Conservation (phyloP, 2,888 invertebrate genomes). For the Onthophagus sagittarius region DNA sequence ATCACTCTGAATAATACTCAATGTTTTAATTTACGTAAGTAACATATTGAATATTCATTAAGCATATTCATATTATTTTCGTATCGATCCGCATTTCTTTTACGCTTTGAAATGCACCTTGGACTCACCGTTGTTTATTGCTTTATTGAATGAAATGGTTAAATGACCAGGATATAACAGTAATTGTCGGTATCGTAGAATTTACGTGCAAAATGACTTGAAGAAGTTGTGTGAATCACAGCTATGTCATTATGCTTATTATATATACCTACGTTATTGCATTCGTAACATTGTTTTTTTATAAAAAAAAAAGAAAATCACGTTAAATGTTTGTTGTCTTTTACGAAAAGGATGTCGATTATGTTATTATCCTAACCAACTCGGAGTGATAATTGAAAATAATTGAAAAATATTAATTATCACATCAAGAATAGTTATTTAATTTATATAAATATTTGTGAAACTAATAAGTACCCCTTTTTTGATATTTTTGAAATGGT, state of each 20-base stretch:
- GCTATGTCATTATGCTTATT: neutral
- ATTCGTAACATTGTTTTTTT: no score
- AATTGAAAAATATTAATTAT: neutral
- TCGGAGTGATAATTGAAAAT: neutral
- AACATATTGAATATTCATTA: neutral
- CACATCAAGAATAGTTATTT: neutral
- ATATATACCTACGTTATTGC: no score
- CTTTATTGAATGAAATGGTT: neutral
- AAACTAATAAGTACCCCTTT: neutral
- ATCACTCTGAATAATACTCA: no score
- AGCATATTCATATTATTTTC: neutral
- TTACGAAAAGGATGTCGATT: no score
- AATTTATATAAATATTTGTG: neutral
- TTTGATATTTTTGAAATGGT: neutral
- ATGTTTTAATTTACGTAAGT: neutral
- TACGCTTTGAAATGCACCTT: neutral
- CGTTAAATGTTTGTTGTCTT: no score
- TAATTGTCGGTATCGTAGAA: neutral
- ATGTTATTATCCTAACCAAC: no score
- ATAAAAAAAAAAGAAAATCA: no score
- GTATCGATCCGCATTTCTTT: neutral
- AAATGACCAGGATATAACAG: neutral
- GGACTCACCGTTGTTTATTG: neutral
- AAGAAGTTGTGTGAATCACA: neutral
- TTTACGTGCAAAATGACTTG: neutral